These are phyloP conservation scores for Phaethornis superciliosus DNA, from an alignment of 2,113 vertebrate species.

Conservation along the genomic window DNA sequence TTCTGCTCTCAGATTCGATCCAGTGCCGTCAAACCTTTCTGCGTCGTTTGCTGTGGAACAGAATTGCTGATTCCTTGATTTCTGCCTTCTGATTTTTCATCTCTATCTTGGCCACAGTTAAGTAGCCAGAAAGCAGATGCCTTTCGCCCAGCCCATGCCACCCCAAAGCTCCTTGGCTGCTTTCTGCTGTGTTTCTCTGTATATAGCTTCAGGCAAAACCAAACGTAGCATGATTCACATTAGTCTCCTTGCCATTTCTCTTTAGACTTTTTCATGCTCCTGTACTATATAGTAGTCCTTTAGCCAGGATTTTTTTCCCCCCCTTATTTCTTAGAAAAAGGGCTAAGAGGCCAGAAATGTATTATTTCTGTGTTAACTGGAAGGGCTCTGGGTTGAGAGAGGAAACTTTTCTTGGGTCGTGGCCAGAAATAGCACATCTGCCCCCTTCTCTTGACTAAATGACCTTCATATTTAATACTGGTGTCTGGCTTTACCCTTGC, in stretches of 20 bases:
- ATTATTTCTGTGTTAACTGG: neutral
- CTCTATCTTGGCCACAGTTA: rapidly evolving
- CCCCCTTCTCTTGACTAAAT: conserved; percentile 8
- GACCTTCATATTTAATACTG: conserved; percentile 39
- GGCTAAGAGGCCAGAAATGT: neutral
- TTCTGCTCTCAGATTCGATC: neutral
- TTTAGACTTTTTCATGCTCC: neutral
- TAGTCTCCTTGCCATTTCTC: neutral
- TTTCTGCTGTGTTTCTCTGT: rapidly evolving
- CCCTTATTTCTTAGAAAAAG: neutral
- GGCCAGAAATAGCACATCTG: neutral
- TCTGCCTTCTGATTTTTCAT: neutral
- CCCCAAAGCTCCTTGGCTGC: rapidly evolving
- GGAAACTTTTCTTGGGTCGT: neutral
- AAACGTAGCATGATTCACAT: rapidly evolving
- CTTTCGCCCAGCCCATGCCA: neutral
- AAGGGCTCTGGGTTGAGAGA: neutral
- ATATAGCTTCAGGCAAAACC: neutral
- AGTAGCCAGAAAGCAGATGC: neutral
- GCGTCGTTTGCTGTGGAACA: neutral
- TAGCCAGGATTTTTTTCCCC: neutral
- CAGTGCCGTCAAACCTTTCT: neutral
- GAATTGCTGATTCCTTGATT: neutral
- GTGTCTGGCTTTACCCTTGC: neutral
- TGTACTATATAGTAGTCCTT: neutral